Conservation (phyloP, 2,797 vertebrate genomes). For the Enoplosus armatus region DNA sequence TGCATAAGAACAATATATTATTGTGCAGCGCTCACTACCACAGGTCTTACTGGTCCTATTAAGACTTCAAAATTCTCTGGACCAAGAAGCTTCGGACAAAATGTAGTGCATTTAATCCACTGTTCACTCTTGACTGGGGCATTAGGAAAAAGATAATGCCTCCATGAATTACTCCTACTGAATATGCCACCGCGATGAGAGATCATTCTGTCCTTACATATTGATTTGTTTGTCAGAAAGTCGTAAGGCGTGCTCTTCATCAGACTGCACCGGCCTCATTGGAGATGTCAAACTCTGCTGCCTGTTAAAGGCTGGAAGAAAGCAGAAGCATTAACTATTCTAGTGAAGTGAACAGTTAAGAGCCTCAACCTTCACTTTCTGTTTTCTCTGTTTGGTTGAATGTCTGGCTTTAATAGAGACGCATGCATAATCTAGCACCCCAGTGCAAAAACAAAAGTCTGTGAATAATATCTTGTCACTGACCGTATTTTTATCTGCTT, state of each 20-base stretch:
- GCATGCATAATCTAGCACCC: constrained; percentile 39
- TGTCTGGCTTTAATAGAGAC: constrained; percentile 51
- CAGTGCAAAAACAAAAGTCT: constrained; percentile 31
- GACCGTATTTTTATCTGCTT: constrained; percentile 40
- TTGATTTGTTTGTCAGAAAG: constrained; percentile 74
- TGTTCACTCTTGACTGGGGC: constrained; percentile 48
- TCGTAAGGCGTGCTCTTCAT: constrained; percentile 45
- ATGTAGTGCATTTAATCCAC: constrained; percentile 64
- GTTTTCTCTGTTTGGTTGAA: constrained; percentile 53
- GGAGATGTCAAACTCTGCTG: constrained; percentile 57
- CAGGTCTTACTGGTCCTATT: constrained; percentile 62
- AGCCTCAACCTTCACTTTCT: constrained; percentile 58
- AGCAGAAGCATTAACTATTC: constrained; percentile 59
- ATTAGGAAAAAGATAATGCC: constrained; percentile 70
- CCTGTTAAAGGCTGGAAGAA: constrained; percentile 62
- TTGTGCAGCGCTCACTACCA: constrained; percentile 60
- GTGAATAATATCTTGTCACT: constrained; percentile 33
- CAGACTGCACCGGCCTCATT: constrained; percentile 41
- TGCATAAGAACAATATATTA: constrained; percentile 79
- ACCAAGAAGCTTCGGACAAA: constrained; percentile 50
- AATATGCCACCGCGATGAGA: constrained; percentile 63
- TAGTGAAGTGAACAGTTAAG: constrained; percentile 48
- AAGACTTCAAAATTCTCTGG: constrained; percentile 57
- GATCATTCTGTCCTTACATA: constrained; percentile 62
- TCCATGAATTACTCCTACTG: constrained; percentile 52